Percentiles rank a stretch among this genome's conserved stretches.
phyloP scores from a whole-genome alignment of 2,113 vertebrate species.

The Protomyctophum bolini region DNA sequence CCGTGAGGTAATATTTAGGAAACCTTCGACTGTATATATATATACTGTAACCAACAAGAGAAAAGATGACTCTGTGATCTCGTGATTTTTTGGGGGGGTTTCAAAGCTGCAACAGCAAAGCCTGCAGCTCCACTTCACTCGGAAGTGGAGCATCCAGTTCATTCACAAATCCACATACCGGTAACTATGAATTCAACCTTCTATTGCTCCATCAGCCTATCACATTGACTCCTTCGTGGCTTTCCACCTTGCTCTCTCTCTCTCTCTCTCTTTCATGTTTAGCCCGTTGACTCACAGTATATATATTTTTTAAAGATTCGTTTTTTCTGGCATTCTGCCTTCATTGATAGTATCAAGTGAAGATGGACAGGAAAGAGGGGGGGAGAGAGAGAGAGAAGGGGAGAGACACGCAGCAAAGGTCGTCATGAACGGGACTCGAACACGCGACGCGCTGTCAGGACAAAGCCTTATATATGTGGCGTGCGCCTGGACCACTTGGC shows the following conservation, averaged over 20 bases:
- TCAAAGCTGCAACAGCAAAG: constrained; percentile 12
- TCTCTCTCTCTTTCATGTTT: too few relatives aligned
- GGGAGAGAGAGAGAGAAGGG: too few relatives aligned
- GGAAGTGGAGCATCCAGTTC: constrained; percentile 6
- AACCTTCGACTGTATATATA: background rate
- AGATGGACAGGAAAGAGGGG: too few relatives aligned
- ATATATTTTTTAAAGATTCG: too few relatives aligned
- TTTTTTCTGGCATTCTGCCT: too few relatives aligned
- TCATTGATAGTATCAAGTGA: too few relatives aligned
- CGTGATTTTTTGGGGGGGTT: background rate
- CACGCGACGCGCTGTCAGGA: too few relatives aligned
- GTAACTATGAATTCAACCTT: constrained; percentile 24
- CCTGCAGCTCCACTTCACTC: constrained; percentile 24
- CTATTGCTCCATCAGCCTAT: constrained; percentile 14
- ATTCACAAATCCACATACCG: constrained; percentile 21
- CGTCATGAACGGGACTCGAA: too few relatives aligned
- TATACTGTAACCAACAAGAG: background rate
- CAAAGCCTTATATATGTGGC: too few relatives aligned
- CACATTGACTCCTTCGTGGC: constrained; percentile 8
- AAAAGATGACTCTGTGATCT: constrained; percentile 11
- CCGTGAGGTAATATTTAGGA: background rate
- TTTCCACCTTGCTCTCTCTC: constrained; percentile 4
- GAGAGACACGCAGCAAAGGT: too few relatives aligned
- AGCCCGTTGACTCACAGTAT: too few relatives aligned
- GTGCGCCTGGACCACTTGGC: too few relatives aligned